A percentile compares a stretch with the other conserved stretches of the same genome.
Conservation (phyloP, 2,113 vertebrate genomes). For the Sardina pilchardus region DNA sequence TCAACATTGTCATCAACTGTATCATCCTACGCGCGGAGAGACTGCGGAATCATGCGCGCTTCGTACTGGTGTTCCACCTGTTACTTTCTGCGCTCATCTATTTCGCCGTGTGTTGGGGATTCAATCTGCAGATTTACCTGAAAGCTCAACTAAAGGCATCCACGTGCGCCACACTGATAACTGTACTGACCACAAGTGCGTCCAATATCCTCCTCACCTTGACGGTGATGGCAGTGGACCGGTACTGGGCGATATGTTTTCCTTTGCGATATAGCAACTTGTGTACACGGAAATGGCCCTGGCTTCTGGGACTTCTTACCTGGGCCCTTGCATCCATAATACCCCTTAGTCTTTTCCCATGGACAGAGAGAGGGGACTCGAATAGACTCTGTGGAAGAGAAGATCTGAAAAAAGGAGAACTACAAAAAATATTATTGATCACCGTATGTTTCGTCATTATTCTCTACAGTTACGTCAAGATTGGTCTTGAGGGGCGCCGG, state of each 20-base stretch:
- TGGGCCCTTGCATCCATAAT: conserved; percentile 66
- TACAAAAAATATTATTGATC: conserved; percentile 66
- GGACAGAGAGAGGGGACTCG: fast-evolving
- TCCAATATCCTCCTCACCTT: conserved; percentile 75
- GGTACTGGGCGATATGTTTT: conserved; percentile 72
- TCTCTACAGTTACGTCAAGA: conserved; percentile 70
- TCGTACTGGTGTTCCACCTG: conserved; percentile 73
- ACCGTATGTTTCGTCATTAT: conserved; percentile 64
- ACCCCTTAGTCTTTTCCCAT: conserved; percentile 56
- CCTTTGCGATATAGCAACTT: conserved; percentile 66
- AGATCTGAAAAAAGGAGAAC: conserved; percentile 50
- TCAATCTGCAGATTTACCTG: conserved; percentile 67
- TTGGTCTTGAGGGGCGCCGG: conserved; percentile 65
- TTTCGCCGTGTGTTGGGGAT: conserved; percentile 66
- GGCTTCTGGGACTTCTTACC: conserved; percentile 64
- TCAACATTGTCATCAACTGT: conserved; percentile 74
- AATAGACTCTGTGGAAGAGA: conserved; percentile 44
- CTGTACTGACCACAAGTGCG: conserved; percentile 65
- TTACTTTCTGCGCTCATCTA: conserved; percentile 67
- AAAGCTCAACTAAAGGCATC: not conserved
- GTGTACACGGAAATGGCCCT: conserved; percentile 58
- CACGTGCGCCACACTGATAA: conserved; percentile 59
- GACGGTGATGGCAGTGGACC: conserved; percentile 75
- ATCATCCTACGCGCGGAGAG: conserved; percentile 65
- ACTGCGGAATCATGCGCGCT: conserved; percentile 68